These are phyloP conservation scores for Melanotaenia trifasciata DNA, from an alignment of 2,797 vertebrate genomes.

Conservation along the genomic window DNA sequence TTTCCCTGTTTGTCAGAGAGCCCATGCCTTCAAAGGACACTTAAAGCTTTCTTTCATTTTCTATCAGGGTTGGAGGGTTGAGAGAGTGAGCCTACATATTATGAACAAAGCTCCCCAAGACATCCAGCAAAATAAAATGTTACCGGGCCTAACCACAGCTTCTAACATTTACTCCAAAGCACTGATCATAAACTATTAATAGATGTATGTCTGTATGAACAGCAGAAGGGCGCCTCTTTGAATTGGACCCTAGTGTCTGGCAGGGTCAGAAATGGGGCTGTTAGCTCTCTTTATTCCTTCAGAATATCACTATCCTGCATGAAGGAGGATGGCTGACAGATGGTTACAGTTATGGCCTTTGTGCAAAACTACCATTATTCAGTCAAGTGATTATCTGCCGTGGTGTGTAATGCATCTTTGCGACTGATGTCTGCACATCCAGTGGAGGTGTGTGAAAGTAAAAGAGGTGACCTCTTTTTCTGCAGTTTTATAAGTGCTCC, in stretches of 20 bases:
- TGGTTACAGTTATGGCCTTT: constrained; percentile 70
- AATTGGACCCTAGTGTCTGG: constrained; percentile 63
- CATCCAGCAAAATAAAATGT: constrained; percentile 75
- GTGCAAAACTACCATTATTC: constrained; percentile 82
- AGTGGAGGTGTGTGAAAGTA: constrained; percentile 49
- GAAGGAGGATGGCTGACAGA: constrained; percentile 38
- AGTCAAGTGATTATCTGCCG: constrained; percentile 74
- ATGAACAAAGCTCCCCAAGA: constrained; percentile 71
- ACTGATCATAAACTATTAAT: constrained; percentile 83
- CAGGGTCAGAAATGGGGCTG: constrained; percentile 53
- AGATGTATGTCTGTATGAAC: constrained; percentile 71
- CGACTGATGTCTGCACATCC: constrained; percentile 68
- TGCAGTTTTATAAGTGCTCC: constrained; percentile 23
- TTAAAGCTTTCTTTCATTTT: constrained; percentile 71
- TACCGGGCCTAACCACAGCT: constrained; percentile 69
- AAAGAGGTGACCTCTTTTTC: constrained; percentile 62
- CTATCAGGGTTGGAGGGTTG: constrained; percentile 48
- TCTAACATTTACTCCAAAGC: constrained; percentile 82
- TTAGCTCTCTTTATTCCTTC: constrained; percentile 56
- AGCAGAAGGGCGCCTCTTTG: constrained; percentile 69
- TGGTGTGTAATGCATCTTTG: constrained; percentile 71
- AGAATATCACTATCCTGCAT: constrained; percentile 49
- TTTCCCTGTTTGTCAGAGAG: constrained; percentile 71
- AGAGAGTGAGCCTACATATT: constrained; percentile 67
- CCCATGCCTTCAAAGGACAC: constrained; percentile 68